phyloP scores from a whole-genome alignment of 2,797 vertebrate genomes.

The Mus minutoides region DNA sequence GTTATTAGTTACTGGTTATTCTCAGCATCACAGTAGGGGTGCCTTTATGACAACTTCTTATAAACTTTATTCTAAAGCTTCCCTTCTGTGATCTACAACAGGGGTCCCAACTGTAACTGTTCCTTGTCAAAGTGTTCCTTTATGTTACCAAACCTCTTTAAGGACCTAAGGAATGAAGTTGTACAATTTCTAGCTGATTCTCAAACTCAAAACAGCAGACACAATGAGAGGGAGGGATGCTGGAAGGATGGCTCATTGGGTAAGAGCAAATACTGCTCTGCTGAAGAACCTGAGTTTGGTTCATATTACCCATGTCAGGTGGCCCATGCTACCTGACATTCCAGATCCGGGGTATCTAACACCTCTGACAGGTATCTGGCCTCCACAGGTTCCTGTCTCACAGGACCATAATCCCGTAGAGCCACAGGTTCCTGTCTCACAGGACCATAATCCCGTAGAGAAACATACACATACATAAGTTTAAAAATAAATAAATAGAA shows the following conservation, averaged over 20 bases:
- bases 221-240: no score
- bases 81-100: not conserved
- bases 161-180: not conserved
- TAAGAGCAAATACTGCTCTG: not conserved
- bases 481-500: not conserved
- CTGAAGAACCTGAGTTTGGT: not conserved
- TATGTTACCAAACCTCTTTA: constrained; percentile 13
- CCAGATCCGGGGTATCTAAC: no score
- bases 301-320: not conserved
- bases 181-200: not conserved
- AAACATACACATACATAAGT: not conserved
- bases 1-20: not conserved
- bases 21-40: not conserved
- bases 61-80: not conserved
- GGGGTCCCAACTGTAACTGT: not conserved
- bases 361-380: no score
- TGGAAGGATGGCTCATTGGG: not conserved
- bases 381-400: not conserved
- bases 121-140: not conserved
- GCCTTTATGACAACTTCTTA: constrained; percentile 13
- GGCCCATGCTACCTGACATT: no score
- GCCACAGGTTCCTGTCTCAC: not conserved
- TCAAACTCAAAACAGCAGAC: not conserved
- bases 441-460: not conserved
- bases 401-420: not conserved